Percentiles rank a stretch among this genome's conserved stretches.
Conservation (phyloP, 2,113 vertebrate species). For the Petrocephalus microphthalmus region DNA sequence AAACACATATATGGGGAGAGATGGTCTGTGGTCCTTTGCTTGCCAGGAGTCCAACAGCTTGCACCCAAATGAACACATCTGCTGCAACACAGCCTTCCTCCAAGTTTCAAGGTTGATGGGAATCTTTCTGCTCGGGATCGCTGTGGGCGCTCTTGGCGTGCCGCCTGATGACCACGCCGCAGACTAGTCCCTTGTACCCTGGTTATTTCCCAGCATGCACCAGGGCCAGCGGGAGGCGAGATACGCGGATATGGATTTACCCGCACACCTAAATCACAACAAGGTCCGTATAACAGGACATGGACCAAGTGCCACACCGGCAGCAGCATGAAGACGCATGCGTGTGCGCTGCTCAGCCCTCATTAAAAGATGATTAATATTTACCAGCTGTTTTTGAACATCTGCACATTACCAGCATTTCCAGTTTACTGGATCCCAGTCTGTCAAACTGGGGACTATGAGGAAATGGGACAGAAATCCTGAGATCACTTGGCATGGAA, state of each 20-base stretch:
- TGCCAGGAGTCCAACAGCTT: slow-evolving; percentile 27
- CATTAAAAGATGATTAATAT: not conserved
- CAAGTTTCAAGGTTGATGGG: slow-evolving; percentile 30
- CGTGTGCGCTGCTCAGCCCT: not conserved
- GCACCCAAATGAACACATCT: slow-evolving; percentile 17
- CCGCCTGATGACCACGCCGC: not conserved
- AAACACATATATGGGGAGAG: not conserved
- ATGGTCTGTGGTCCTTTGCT: not conserved
- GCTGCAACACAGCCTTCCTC: slow-evolving; percentile 13
- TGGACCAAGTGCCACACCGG: not conserved
- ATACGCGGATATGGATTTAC: not conserved
- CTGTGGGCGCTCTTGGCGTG: not conserved
- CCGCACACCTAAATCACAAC: not conserved
- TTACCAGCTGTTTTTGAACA: not conserved
- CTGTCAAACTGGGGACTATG: not conserved
- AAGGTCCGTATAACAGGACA: not conserved
- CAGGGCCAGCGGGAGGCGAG: not conserved
- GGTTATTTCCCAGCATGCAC: slow-evolving; percentile 14
- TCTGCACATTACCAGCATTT: not conserved
- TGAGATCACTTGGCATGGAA: not conserved
- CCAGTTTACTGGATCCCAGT: not conserved
- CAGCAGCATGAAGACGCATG: not conserved
- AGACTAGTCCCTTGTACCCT: not conserved
- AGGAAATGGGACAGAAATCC: not conserved
- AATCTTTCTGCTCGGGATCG: not conserved